Base-by-base conservation (phyloP, 2,797 vertebrate genomes). In the Onychomys arenicola region DNA sequence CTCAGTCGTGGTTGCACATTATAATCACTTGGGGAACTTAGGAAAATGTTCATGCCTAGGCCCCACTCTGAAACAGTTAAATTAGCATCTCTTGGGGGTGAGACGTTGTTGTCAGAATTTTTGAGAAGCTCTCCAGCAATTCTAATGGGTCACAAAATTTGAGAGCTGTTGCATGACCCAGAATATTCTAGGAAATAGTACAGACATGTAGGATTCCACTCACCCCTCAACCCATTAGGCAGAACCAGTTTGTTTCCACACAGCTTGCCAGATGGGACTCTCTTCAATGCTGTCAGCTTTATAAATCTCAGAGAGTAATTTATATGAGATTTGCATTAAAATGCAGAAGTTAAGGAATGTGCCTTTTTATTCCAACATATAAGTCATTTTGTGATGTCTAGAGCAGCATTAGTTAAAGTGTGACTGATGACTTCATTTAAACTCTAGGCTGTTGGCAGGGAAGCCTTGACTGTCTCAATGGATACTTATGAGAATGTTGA, bases 381-480 rank as follows among this genome's bases (percentile, higher is more conserved):
- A 97, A 76, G 82, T 93, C 37, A 77, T 46, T 94, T 82, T 94
- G 32, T 90, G 52, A 67, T 93, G 11, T 96, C 93, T 95, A 77
- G 61, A 65, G 40, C 57, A 96, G 82, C 87, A 93, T 93, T 95
- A 95, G 78, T 96, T 97, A 97, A 95, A 98, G 93, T 83, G 95
- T 96, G 95, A 19, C 69, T 93, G 85, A 95, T 95, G 34, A 95
- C 92, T 96, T 96, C 89, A 91, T 96, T 90, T 10, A 94, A 90
- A 92, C 95, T 98, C 71, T 81, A 97, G 92, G 43, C 80, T 96
- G 5, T n/a, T 23, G 46, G 34, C 80, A 97, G 90, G 69, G 46
- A 67, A 29, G 40, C 6, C 55, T 92, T 88, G 59, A 77, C 73
- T 63, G 34, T 61, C 17, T 89, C 85, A 92, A 25, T 89, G 57